Base-by-base conservation (phyloP, 1,140 invertebrate species). In the Drosophila nigrodunni region DNA sequence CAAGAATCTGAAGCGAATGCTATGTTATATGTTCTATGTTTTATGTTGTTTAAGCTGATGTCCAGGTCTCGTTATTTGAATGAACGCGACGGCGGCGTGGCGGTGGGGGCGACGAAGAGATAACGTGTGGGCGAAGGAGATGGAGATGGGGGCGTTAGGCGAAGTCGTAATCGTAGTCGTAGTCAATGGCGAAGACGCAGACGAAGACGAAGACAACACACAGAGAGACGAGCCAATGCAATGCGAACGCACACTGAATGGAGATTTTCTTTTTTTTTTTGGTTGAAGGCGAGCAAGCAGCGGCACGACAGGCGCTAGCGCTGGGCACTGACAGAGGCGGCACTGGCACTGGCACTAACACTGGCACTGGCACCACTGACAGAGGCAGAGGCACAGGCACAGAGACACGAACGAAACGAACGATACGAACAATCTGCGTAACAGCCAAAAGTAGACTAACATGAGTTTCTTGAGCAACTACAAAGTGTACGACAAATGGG, bases 381-480 rank as follows among this genome's bases (percentile, higher is more conserved):
- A 57, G 58, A 62, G 52, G 35, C 50, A 47, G 37, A 58, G 65
- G 58, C 70, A 52, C 50, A 52, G 50, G 30, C 50, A 54, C 13
- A 13, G 52, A 62, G 34, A 57, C 70, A 54, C 65, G 70, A 75
- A 65, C 74, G 61, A 34, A 21, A 72, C 74, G 65, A 82, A 69
- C 75, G 69, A 83, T 87, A 82, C 90, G 82, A 92, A 92, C 91
- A 92, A 92, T 90, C 91, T 91, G 91, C 91, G 89, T 91, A 92
- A 92, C 91, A 92, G 91, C 91, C 91, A 91, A 92, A 92, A 92
- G 91, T 92, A 92, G 91, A 92, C 91, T 92, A 92, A 92, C 91
- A 92, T 90, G 89, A 92, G 85, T 92, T 92, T 91, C 85, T 91
- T 92, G 90, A 90, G 90, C 90, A 92, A 92, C 81, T 92, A 92